Percentiles rank a stretch among this genome's conserved stretches.
These are phyloP conservation scores for Malachius bipustulatus DNA, from an alignment of 2,888 invertebrate species.

Conservation along the genomic window DNA sequence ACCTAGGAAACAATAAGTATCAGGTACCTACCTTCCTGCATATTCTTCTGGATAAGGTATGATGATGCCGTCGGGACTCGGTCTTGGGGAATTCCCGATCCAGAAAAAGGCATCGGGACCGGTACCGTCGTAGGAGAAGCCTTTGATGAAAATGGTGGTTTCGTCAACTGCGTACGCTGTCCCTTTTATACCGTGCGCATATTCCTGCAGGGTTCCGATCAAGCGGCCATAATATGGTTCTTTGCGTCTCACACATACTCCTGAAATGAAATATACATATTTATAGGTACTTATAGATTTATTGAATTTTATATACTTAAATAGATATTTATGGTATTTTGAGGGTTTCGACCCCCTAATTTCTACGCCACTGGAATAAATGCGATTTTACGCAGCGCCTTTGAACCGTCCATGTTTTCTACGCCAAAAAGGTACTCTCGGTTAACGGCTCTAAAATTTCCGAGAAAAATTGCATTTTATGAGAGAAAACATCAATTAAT, in stretches of 20 bases:
- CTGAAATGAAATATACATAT: constrained; percentile 20
- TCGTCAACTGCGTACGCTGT: constrained; percentile 82
- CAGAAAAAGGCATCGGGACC: constrained; percentile 85
- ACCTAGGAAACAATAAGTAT: not conserved
- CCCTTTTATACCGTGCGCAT: constrained; percentile 71
- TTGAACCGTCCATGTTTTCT: no score
- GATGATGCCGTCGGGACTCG: constrained; percentile 70
- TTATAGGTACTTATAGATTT: no score
- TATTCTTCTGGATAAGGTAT: constrained; percentile 82
- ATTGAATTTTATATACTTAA: no score
- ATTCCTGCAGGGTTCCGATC: constrained; percentile 61
- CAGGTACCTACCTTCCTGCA: constrained; percentile 55
- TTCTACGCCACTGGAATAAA: no score
- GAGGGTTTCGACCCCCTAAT: no score
- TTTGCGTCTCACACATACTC: constrained; percentile 30
- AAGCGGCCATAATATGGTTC: constrained; percentile 66
- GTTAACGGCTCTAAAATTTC: no score
- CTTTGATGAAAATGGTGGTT: constrained; percentile 73
- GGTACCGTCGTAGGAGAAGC: constrained; percentile 79
- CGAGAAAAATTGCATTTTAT: no score
- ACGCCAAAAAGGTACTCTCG: no score
- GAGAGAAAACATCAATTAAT: no score
- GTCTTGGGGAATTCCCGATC: constrained; percentile 72
- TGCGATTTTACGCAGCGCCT: no score
- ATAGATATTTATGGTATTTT: no score